phyloP scores from a whole-genome alignment of 2,797 vertebrate genomes.

The Cynopterus sphinx region DNA sequence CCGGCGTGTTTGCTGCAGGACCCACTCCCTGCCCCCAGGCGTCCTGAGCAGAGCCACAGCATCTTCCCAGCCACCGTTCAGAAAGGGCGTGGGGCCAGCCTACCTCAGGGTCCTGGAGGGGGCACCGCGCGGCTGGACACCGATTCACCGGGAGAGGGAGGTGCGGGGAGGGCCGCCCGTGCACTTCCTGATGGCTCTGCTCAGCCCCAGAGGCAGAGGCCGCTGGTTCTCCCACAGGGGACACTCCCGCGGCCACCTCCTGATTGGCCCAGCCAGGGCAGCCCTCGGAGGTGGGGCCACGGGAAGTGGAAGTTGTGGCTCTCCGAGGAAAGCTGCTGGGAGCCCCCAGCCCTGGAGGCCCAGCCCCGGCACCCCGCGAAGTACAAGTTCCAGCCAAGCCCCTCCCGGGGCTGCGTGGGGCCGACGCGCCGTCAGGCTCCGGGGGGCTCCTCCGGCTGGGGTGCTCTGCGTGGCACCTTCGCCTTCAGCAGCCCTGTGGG shows the following conservation, averaged over 20 bases:
- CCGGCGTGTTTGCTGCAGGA: too few relatives aligned
- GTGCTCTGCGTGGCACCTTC: neutral
- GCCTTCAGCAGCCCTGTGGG: neutral
- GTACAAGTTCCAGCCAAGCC: neutral
- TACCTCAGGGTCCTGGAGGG: conserved; percentile 55
- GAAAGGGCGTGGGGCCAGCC: neutral
- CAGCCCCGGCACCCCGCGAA: neutral
- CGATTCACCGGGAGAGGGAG: neutral
- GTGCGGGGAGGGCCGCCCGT: neutral
- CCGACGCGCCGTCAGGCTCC: neutral
- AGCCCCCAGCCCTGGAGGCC: neutral
- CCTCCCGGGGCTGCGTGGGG: neutral
- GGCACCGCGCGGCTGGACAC: neutral
- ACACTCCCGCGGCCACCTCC: neutral
- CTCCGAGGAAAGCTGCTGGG: neutral
- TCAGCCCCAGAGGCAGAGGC: neutral
- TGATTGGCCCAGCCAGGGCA: neutral
- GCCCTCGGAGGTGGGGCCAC: neutral
- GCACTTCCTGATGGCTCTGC: conserved; percentile 54
- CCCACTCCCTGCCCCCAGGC: neutral
- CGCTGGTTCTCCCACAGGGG: neutral
- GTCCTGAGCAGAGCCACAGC: accelerated
- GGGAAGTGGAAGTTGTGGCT: conserved; percentile 54
- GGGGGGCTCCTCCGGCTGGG: neutral
- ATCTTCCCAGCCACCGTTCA: neutral